These are phyloP conservation scores for Lepilemur septentrionalis DNA, from an alignment of 2,797 vertebrate genomes.

Conservation along the genomic window DNA sequence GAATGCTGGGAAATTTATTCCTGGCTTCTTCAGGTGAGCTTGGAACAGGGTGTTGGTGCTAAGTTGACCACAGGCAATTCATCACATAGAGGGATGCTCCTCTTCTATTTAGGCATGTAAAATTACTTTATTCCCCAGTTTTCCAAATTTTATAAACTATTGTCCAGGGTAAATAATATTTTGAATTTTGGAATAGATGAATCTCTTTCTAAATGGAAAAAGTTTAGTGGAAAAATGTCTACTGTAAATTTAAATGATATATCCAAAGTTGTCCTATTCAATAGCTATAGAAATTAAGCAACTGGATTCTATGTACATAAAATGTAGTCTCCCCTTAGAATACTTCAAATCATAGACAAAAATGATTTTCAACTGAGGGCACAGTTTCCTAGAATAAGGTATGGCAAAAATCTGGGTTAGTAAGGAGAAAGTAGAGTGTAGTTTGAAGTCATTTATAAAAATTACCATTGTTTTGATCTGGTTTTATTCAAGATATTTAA, in stretches of 20 bases:
- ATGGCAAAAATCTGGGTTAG: neutral
- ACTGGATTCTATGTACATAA: neutral
- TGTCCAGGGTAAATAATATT: neutral
- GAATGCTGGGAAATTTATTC: neutral
- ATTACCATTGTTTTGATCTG: constrained; percentile 21
- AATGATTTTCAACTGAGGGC: neutral
- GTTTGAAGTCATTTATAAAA: neutral
- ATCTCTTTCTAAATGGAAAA: neutral
- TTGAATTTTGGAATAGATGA: neutral
- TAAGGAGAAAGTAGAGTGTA: neutral
- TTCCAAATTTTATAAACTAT: neutral
- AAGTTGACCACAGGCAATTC: neutral
- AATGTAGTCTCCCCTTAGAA: neutral
- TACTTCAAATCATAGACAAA: neutral
- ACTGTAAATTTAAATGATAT: neutral
- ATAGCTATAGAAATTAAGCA: neutral
- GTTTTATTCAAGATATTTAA: constrained; percentile 15
- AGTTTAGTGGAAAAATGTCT: neutral
- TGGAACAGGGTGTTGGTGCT: neutral
- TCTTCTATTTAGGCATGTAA: neutral
- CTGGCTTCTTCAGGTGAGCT: neutral
- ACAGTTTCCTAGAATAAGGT: neutral
- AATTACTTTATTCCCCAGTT: neutral
- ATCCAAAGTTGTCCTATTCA: neutral
- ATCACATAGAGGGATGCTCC: neutral